These are phyloP conservation scores for Cataglyphis livida DNA, from an alignment of 2,888 invertebrate species.

Conservation along the genomic window DNA sequence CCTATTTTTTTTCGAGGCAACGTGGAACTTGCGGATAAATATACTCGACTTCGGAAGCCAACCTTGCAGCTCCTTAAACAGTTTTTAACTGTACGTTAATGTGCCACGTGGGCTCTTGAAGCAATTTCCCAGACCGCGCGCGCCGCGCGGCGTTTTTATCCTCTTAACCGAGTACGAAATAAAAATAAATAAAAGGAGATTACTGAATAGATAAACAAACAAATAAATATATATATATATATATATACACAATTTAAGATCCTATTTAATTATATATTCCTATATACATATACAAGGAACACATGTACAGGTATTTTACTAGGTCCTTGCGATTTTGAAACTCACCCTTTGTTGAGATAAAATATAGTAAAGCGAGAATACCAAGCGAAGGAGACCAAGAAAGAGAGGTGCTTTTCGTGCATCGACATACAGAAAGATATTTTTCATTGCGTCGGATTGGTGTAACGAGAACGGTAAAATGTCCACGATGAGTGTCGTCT, in stretches of 20 bases:
- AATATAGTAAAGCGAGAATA: conserved; percentile 9
- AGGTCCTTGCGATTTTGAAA: conserved; percentile 58
- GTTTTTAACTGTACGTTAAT: conserved; percentile 53
- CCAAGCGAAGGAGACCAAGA: conserved; percentile 9
- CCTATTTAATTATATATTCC: conserved; percentile 75
- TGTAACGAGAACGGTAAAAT: conserved; percentile 70
- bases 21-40: conserved; percentile 27
- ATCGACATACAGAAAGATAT: conserved; percentile 32
- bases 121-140: conserved; percentile 66
- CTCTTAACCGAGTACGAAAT: conserved; percentile 53
- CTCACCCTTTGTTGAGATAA: conserved; percentile 8
- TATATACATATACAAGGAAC: conserved; percentile 74
- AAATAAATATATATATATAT: conserved; percentile 66
- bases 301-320: conserved; percentile 76
- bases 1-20: conserved; percentile 6
- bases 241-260: conserved; percentile 71
- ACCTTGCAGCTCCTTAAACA: conserved; percentile 55
- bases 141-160: conserved; percentile 66
- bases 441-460: conserved; percentile 45
- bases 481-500: conserved; percentile 84
- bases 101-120: conserved; percentile 67
- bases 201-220: conserved; percentile 58
- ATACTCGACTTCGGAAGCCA: conserved; percentile 56
- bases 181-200: conserved; percentile 54
- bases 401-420: conserved; percentile 33